Evolutionary conservation across 2,797 vertebrate genomes (phyloP).

Genomic region (Okamejei kenojei): DNA sequence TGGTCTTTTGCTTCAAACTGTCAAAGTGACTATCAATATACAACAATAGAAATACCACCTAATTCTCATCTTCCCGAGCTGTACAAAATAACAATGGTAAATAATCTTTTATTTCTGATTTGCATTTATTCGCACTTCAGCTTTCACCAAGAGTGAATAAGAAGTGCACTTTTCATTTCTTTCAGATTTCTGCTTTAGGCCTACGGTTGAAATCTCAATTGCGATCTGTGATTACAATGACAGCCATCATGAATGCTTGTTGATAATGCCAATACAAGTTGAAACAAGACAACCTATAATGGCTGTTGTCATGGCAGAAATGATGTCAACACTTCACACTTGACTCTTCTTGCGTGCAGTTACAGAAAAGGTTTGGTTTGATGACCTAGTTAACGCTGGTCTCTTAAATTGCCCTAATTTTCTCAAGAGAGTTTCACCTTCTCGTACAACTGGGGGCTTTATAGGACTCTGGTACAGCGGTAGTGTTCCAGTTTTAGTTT

Average conservation of each 20-base stretch:
- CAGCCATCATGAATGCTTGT: neutral
- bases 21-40: conserved; percentile 24
- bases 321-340: neutral
- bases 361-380: neutral
- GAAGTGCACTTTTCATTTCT: neutral
- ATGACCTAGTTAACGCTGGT: neutral
- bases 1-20: conserved; percentile 27
- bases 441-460: neutral
- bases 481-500: no score
- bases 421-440: neutral
- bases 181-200: neutral
- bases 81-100: neutral
- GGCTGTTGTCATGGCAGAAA: conserved; percentile 16
- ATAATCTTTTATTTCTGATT: neutral
- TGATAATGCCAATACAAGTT: conserved; percentile 15
- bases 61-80: neutral
- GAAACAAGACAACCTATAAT: conserved; percentile 6
- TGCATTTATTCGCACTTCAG: neutral
- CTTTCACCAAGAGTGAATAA: neutral
- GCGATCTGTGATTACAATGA: conserved; percentile 2
- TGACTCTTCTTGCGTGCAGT: neutral
- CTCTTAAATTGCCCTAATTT: neutral
- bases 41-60: neutral
- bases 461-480: no score
- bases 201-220: neutral